A percentile compares a stretch with the other conserved stretches of the same genome.
Evolutionary conservation across 2,113 vertebrate genomes (phyloP).

Genomic region (Lepus europaeus): DNA sequence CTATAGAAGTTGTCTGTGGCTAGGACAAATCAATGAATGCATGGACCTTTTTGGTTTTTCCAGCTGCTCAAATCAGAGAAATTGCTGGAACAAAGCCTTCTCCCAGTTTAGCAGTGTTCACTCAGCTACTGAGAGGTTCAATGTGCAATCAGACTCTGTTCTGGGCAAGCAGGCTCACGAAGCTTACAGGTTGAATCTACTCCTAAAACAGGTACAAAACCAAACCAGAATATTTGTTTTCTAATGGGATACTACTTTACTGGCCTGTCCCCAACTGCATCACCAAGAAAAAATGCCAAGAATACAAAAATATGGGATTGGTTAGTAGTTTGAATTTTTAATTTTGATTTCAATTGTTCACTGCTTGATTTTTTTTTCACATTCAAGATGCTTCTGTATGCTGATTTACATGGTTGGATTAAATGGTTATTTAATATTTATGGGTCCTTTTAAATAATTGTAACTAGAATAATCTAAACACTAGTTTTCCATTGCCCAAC

Average conservation of each 20-base stretch:
- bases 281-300: background rate
- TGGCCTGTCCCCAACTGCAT: background rate
- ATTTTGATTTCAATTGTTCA: background rate
- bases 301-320: constrained; percentile 8
- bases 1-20: background rate
- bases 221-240: background rate
- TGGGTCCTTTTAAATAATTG: background rate
- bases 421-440: constrained; percentile 1
- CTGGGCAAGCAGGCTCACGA: background rate
- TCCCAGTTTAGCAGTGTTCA: constrained; percentile 13
- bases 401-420: background rate
- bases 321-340: constrained; percentile 24
- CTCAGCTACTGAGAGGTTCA: background rate
- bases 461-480: constrained; percentile 43
- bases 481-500: background rate
- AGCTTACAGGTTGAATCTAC: background rate
- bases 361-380: background rate
- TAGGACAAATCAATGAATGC: background rate
- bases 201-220: background rate
- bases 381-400: background rate
- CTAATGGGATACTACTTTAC: background rate
- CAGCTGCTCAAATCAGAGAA: background rate
- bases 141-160: background rate
- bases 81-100: background rate
- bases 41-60: background rate